Percentiles rank a stretch among this genome's conserved stretches.
phyloP scores from a whole-genome alignment of 2,113 vertebrate species.

The Ophiodon elongatus region DNA sequence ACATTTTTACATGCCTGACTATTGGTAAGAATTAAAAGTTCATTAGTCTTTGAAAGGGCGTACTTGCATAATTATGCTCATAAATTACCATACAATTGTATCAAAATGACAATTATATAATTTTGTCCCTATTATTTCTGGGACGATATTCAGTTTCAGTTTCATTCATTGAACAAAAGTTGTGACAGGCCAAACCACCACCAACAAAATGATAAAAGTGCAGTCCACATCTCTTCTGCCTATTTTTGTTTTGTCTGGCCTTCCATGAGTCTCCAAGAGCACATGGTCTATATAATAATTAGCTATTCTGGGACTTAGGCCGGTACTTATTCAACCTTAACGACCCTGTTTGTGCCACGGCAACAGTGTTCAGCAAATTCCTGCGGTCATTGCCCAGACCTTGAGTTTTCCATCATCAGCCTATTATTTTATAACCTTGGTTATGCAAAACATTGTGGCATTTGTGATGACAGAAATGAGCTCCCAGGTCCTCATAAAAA shows the following conservation, averaged over 20 bases:
- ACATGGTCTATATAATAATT: constrained; percentile 43
- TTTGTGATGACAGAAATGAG: constrained; percentile 62
- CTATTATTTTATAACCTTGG: constrained; percentile 63
- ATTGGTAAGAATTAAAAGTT: background rate
- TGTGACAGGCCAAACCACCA: background rate
- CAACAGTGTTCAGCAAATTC: constrained; percentile 54
- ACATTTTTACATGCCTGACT: background rate
- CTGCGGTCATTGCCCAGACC: constrained; percentile 48
- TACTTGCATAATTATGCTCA: background rate
- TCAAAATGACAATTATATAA: background rate
- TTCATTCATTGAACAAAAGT: background rate
- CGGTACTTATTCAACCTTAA: constrained; percentile 60
- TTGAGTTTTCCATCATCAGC: constrained; percentile 60
- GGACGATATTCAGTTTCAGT: background rate
- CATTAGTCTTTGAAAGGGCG: background rate
- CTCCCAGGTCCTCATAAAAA: constrained; percentile 43
- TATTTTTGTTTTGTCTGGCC: constrained; percentile 29
- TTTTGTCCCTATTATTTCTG: background rate
- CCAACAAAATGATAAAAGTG: constrained; percentile 5
- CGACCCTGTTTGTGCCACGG: constrained; percentile 49
- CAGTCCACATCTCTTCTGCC: background rate
- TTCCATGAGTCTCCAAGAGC: constrained; percentile 27
- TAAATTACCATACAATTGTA: background rate
- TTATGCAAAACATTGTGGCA: constrained; percentile 64
- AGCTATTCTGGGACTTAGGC: constrained; percentile 52